Base-by-base conservation (phyloP, 2,888 invertebrate species). In the Lasius platythorax region DNA sequence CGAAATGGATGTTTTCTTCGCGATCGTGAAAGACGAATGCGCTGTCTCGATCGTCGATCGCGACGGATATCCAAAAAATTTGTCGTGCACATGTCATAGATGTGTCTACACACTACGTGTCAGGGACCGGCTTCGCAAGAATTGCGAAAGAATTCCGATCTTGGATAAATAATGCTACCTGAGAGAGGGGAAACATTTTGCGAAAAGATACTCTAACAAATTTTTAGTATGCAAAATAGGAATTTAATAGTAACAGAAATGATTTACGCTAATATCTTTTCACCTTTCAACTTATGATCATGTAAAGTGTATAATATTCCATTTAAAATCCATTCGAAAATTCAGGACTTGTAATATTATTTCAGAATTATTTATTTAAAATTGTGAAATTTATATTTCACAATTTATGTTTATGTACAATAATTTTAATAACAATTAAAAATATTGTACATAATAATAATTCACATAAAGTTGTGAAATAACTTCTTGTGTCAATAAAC, bases 61-160 rank as follows among this genome's bases (percentile, higher is more conserved):
- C 56, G 82, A 78, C 64, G 74, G 64, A 67, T 84, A 58, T 83
- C 85, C 72, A 85, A 85, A 85, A 85, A 89, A 84, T 89, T 92
- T 85, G 91, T 91, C 88, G 89, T 91, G 92, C 90, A 93, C 91
- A 86, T 90, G 91, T 89, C 88, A 88, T 93, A 91, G 92, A 89
- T 88, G 87, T 91, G 89, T 84, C 83, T 82, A 83, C 89, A 86
- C 87, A 89, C 82, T 68, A 67, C 70, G 76, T 83, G 87, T 82
- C 87, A 72, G 84, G 76, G 88, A 82, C 87, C 84, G 87, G 73
- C 84, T 88, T 88, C 82, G 73, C 50, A 1, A 50, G 76, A 75
- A 66, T 33, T 33, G 46, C 8, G 37, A 56, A 72, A 50, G 6
- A n/a, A 78, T 30, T 58, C 18, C 56, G 12, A 78, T 78, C 56